phyloP scores from a whole-genome alignment of 2,113 vertebrate genomes.

The Oreochromis spilurus region DNA sequence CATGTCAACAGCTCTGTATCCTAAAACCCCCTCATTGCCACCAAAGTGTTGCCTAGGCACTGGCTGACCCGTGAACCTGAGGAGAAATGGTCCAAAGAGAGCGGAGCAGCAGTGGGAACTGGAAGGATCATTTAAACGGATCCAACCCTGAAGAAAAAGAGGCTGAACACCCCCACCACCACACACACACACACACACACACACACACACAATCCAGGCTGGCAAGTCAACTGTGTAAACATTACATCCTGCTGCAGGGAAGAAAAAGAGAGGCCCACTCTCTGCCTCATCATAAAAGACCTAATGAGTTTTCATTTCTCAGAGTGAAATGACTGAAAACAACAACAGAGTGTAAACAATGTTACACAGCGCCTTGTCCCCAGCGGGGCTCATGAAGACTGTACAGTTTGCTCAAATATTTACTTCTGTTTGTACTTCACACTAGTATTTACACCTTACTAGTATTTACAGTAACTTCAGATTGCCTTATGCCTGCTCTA shows the following conservation, averaged over 20 bases:
- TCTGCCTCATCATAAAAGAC: background rate
- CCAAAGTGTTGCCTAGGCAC: slow-evolving; percentile 43
- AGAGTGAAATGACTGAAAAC: background rate
- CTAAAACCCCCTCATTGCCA: background rate
- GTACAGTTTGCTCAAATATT: background rate
- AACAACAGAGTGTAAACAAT: background rate
- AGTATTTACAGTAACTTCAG: background rate
- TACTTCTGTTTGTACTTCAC: background rate
- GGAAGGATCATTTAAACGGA: slow-evolving; percentile 10
- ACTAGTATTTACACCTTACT: background rate
- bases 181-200: background rate
- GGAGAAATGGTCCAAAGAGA: slow-evolving; percentile 22
- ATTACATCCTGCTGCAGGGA: slow-evolving; percentile 17
- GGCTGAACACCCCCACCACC: background rate
- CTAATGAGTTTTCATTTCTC: background rate
- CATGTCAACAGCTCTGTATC: slow-evolving; percentile 45
- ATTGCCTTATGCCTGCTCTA: background rate
- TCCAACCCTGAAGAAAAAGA: slow-evolving; percentile 15
- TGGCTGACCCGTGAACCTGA: slow-evolving; percentile 13
- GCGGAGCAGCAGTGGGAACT: slow-evolving; percentile 40
- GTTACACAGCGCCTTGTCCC: background rate
- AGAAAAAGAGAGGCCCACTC: background rate
- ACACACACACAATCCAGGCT: background rate
- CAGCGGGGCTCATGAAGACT: background rate
- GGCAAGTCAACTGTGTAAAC: slow-evolving; percentile 9